Percentiles rank a stretch among this genome's conserved stretches.
Evolutionary conservation across 1,140 invertebrate species (phyloP).

Genomic region (Archivesica marissinica): DNA sequence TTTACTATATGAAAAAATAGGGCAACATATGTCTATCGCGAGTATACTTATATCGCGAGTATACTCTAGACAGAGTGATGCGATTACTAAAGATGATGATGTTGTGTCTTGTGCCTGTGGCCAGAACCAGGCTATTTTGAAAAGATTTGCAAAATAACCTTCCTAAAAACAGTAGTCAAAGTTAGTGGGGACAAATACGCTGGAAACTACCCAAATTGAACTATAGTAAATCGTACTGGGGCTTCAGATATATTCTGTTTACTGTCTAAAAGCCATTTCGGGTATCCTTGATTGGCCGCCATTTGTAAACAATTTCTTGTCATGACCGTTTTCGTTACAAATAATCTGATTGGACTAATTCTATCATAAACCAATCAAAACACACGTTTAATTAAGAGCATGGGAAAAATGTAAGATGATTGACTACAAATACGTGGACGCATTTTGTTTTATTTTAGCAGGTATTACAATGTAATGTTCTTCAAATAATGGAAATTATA

Average conservation of each 20-base stretch:
- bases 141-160: too few species aligned
- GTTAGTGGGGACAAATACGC: too few species aligned
- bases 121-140: too few species aligned
- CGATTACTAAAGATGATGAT: too few species aligned
- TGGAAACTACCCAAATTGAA: too few species aligned
- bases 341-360: constrained; percentile 62
- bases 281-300: constrained; percentile 76
- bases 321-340: constrained; percentile 57
- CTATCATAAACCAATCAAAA: constrained; percentile 57
- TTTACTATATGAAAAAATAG: too few species aligned
- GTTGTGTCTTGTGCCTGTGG: too few species aligned
- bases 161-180: too few species aligned
- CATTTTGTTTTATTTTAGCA: constrained; percentile 19
- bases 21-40: too few species aligned
- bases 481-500: too few species aligned
- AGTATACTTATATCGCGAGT: too few species aligned
- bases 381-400: not conserved
- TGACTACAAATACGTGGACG: constrained; percentile 38
- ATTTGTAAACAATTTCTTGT: constrained; percentile 79
- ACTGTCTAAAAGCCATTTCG: constrained; percentile 78
- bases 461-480: constrained; percentile 3
- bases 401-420: constrained; percentile 42
- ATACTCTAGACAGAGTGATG: too few species aligned
- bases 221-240: constrained; percentile 71
- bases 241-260: constrained; percentile 77